Conservation (phyloP, 2,888 invertebrate genomes). For the Neuroscelio doddi region DNA sequence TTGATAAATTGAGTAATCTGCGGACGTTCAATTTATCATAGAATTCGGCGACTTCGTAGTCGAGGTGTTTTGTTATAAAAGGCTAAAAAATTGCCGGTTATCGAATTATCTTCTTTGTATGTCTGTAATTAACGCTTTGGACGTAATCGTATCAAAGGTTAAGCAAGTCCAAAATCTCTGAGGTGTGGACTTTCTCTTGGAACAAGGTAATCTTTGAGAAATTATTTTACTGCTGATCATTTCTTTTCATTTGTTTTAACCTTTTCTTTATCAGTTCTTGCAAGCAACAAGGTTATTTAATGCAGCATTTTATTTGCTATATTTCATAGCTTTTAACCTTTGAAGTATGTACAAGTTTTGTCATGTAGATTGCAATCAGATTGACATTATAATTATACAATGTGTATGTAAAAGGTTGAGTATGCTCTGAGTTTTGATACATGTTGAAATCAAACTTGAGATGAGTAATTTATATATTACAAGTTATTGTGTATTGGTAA, state of each 20-base stretch:
- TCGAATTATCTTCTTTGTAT: not conserved
- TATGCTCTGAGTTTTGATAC: slow-evolving; percentile 8
- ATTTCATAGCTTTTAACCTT: slow-evolving; percentile 24
- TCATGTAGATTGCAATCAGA: slow-evolving; percentile 24
- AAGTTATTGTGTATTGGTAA: no score
- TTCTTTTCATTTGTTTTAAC: not conserved
- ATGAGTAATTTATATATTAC: no score
- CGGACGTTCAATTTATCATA: slow-evolving; percentile 14
- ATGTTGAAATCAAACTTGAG: slow-evolving; percentile 18
- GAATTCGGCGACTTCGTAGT: slow-evolving; percentile 23
- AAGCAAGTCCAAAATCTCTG: slow-evolving; percentile 18
- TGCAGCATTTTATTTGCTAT: not conserved
- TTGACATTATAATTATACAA: slow-evolving; percentile 37
- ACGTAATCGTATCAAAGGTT: slow-evolving; percentile 30
- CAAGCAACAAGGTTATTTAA: not conserved
- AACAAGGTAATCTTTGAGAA: slow-evolving; percentile 27
- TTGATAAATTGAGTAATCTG: slow-evolving; percentile 36
- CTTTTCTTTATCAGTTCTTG: not conserved
- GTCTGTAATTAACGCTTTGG: slow-evolving; percentile 11
- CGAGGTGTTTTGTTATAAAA: not conserved
- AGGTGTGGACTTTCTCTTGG: slow-evolving; percentile 42
- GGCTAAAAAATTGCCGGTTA: no score
- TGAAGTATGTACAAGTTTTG: slow-evolving; percentile 3
- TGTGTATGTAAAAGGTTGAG: slow-evolving; percentile 29
- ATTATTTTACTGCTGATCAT: not conserved